These are phyloP conservation scores for Melikaiella ostensackeni DNA, from an alignment of 2,888 invertebrate genomes.

Conservation along the genomic window DNA sequence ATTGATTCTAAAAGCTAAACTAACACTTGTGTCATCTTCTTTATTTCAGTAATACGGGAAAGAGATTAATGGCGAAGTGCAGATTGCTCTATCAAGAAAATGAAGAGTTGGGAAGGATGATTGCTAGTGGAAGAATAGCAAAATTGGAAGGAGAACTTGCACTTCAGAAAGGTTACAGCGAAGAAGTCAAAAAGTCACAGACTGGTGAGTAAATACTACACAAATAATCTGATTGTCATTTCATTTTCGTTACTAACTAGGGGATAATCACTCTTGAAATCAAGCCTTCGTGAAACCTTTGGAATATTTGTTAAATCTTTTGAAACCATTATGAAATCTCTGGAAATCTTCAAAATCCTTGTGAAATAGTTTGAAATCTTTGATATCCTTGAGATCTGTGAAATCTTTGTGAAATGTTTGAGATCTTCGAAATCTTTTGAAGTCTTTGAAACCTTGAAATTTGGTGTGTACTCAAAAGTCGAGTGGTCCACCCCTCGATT, in stretches of 20 bases:
- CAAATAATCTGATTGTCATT: background rate
- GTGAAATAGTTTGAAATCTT: too few species aligned
- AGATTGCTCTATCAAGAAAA: slow-evolving; percentile 96
- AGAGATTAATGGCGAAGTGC: slow-evolving; percentile 98
- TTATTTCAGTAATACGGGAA: slow-evolving; percentile 91
- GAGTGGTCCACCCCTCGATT: too few species aligned
- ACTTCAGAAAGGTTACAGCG: slow-evolving; percentile 95
- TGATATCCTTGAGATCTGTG: too few species aligned
- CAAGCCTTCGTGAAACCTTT: background rate
- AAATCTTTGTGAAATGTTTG: too few species aligned
- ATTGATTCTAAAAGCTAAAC: background rate
- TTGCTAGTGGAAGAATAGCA: slow-evolving; percentile 95
- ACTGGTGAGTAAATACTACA: slow-evolving; percentile 82
- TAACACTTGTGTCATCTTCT: slow-evolving; percentile 42
- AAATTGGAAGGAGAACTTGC: slow-evolving; percentile 97
- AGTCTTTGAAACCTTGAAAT: too few species aligned
- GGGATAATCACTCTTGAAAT: too few species aligned
- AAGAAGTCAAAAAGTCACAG: slow-evolving; percentile 97
- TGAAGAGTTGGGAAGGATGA: slow-evolving; percentile 97
- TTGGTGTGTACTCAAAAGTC: too few species aligned
- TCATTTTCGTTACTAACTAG: slow-evolving; percentile 1
- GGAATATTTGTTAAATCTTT: background rate
- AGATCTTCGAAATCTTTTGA: too few species aligned
- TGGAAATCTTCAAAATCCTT: too few species aligned
- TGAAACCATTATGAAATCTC: background rate